Evolutionary conservation across 2,888 invertebrate species (phyloP), one percentile per base, ranked within the genome.

Genomic region (Ectemnius lituratus): DNA sequence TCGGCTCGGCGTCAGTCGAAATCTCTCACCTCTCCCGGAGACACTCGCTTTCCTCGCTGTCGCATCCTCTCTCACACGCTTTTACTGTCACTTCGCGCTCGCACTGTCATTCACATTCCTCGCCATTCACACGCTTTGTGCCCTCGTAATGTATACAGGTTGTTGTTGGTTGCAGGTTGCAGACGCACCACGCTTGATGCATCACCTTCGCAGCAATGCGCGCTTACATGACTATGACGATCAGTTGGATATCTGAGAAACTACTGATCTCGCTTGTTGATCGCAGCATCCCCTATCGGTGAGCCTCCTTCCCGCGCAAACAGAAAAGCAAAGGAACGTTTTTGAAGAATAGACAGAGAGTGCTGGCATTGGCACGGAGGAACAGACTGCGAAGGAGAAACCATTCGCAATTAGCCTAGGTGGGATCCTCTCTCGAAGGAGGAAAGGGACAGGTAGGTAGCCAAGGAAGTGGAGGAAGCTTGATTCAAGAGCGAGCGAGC

Each of bases 61-160:
- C 62, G 13, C 52, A 52, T 16, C 37, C 47, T 23, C 23, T 23
- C 47, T 23, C 23, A 2, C 23, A 23, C 23, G 45, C 70, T 60
- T 59, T 66, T 62, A 67, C 61, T 74, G 14, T 16, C 66, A 67
- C 37, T 52, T 14, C 52, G 5, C 52, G 5, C 52, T 13, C 52
- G 52, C 16, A 14, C 16, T 52, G 14, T 45, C 62, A 59, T 57
- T 73, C 69, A 71, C 65, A 74, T 67, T 60, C 66, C 57, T 62
- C 63, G 37, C 73, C 76, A 72, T 78, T 75, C 70, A 62, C 72
- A 71, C 75, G 71, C 70, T 81, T 79, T 81, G 80, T 82, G 82
- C 80, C 80, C 76, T 73, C 71, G 70, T 71, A 63, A 45, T n/a
- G 18, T 45, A n/a, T 47, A n/a, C 11, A 14, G 47, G 47, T 11